These are phyloP conservation scores for Uropetala carovei DNA, from an alignment of 2,888 invertebrate species.

Conservation along the genomic window DNA sequence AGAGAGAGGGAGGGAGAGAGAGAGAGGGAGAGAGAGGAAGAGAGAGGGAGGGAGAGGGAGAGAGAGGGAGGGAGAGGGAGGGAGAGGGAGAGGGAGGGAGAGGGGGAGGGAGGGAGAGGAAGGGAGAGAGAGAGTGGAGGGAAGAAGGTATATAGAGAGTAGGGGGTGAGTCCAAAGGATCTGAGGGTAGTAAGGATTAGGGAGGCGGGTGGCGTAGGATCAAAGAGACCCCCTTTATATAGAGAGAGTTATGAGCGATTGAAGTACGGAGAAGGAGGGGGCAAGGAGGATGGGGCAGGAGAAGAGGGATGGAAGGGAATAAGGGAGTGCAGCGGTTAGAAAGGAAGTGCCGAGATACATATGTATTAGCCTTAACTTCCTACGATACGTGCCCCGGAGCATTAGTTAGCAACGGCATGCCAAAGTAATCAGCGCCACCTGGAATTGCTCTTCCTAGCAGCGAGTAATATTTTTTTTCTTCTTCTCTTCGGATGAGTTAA, in stretches of 20 bases:
- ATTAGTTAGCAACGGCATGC: slow-evolving; percentile 20
- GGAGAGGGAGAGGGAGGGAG: not conserved
- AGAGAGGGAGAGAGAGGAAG: not conserved
- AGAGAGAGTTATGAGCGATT: slow-evolving; percentile 3
- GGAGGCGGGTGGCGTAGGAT: not conserved
- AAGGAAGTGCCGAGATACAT: not conserved
- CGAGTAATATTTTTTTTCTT: not conserved
- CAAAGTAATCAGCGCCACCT: slow-evolving; percentile 31
- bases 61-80: not conserved
- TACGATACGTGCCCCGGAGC: not conserved
- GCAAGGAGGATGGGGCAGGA: not conserved
- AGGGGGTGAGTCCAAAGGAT: not conserved
- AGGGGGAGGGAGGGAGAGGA: not conserved
- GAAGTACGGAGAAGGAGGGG: not conserved
- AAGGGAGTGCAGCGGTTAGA: not conserved
- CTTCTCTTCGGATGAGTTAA: slow-evolving; percentile 16
- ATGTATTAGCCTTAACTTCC: slow-evolving; percentile 35
- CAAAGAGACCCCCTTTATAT: not conserved
- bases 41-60: not conserved
- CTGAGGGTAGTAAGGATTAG: slow-evolving; percentile 19
- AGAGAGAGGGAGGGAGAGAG: not conserved
- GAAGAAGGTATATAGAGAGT: no score
- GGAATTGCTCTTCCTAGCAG: slow-evolving; percentile 3
- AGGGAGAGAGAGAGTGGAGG: not conserved
- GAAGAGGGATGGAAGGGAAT: not conserved